Evolutionary conservation across 2,113 vertebrate genomes (phyloP), one percentile per base, ranked within the genome.

Genomic region (Anarrhichthys ocellatus): DNA sequence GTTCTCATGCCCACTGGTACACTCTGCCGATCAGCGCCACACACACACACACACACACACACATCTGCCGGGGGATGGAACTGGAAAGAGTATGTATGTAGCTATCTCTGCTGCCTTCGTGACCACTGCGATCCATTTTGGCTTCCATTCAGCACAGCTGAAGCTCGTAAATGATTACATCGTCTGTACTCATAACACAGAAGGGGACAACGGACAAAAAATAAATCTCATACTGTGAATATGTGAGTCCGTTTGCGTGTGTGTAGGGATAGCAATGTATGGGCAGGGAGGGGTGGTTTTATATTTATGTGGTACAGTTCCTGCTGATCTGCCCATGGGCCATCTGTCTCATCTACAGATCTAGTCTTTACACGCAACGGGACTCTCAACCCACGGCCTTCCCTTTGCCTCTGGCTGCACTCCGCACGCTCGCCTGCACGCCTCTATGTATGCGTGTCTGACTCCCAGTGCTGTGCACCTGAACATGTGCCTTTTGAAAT

Each of bases 301-400:
- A 88, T 81, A 86, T 87, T 61, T 80, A 83, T 86, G 82, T 82
- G 78, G 67, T 82, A 80, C 82, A 87, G 74, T 85, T 80, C 83
- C 83, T 89, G 77, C 85, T 88, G 87, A 92, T 88, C 78, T 73
- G 88, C 87, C 91, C 78, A 88, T 89, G 84, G 89, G 91, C 88
- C 86, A 89, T 91, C 87, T 90, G 85, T 89, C 90, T 92, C 86
- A 86, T 92, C 90, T 82, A 62, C 78, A 80, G 79, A 80, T 90
- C 75, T 76, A 46, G 81, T 86, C 80, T 92, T 87, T 84, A 76
- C 89, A 91, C 86, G 83, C 92, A 81, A 92, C 1, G 80, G 92
- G 91, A 91, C 88, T 82, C 87, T 89, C 89, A 88, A 90, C 70
- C 79, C 87, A 86, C 76, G 44, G 88, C 73, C 81, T 88, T 87